These are phyloP conservation scores for Leucophenga varia DNA, from an alignment of 1,140 invertebrate species.

Conservation along the genomic window DNA sequence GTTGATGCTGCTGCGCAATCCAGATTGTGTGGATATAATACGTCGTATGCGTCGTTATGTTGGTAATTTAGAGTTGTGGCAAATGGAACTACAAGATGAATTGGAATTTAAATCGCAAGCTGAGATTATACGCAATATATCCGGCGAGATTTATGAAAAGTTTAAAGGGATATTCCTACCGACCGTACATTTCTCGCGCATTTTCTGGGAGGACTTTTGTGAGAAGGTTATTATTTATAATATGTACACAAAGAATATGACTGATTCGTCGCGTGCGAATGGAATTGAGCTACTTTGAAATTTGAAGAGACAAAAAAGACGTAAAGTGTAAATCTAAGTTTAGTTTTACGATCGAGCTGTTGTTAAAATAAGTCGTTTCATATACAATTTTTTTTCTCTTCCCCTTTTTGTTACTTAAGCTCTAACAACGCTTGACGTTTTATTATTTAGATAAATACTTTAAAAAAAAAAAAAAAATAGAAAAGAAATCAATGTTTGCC, in stretches of 20 bases:
- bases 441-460: no score
- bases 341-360: no score
- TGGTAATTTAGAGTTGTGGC: constrained; percentile 71
- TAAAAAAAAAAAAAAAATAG: no score
- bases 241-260: constrained; percentile 59
- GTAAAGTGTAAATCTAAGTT: no score
- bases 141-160: constrained; percentile 64
- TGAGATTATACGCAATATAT: constrained; percentile 64
- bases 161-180: constrained; percentile 62
- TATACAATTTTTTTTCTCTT: no score
- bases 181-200: constrained; percentile 56
- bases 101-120: constrained; percentile 65
- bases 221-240: constrained; percentile 60
- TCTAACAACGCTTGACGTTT: no score
- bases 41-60: constrained; percentile 69
- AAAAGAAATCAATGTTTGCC: no score
- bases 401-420: no score
- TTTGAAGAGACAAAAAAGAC: no score
- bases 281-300: no score
- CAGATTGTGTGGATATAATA: constrained; percentile 73
- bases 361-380: no score
- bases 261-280: no score
- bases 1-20: constrained; percentile 83
- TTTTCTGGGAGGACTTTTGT: constrained; percentile 61
- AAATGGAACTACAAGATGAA: constrained; percentile 63